phyloP scores from a whole-genome alignment of 1,140 invertebrate genomes.

The Camponotus floridanus region DNA sequence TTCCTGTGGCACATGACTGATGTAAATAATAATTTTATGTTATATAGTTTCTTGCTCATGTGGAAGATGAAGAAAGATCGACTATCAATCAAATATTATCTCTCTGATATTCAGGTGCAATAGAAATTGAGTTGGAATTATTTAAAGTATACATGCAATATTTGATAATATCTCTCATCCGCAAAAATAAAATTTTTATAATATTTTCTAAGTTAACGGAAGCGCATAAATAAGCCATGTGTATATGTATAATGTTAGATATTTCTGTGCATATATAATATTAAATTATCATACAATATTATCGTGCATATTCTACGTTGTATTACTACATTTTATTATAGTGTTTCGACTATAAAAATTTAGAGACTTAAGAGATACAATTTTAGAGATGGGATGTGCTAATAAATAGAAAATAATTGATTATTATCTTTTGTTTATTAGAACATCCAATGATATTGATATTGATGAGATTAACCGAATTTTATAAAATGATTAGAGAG shows the following conservation, averaged over 20 bases:
- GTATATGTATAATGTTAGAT: not conserved
- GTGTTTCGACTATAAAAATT: not conserved
- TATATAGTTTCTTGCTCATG: too few species aligned
- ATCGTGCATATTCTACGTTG: not conserved
- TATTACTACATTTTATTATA: not conserved
- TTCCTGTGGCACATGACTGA: too few species aligned
- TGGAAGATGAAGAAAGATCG: too few species aligned
- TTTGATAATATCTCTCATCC: not conserved
- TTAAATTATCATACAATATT: too few species aligned
- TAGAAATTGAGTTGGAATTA: not conserved
- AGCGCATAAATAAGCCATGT: not conserved
- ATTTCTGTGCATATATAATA: too few species aligned
- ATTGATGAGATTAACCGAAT: too few species aligned
- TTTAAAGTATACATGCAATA: not conserved
- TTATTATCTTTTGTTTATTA: too few species aligned
- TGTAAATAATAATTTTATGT: too few species aligned
- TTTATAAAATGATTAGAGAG: too few species aligned
- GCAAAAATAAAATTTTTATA: constrained; percentile 8
- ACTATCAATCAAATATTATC: not conserved
- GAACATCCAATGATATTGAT: too few species aligned
- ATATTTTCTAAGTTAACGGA: not conserved
- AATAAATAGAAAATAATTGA: not conserved
- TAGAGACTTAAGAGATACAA: not conserved
- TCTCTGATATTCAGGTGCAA: not conserved
- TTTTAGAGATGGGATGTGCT: not conserved